Base-by-base conservation (phyloP, 2,113 vertebrate genomes). In the Limnothrissa miodon region DNA sequence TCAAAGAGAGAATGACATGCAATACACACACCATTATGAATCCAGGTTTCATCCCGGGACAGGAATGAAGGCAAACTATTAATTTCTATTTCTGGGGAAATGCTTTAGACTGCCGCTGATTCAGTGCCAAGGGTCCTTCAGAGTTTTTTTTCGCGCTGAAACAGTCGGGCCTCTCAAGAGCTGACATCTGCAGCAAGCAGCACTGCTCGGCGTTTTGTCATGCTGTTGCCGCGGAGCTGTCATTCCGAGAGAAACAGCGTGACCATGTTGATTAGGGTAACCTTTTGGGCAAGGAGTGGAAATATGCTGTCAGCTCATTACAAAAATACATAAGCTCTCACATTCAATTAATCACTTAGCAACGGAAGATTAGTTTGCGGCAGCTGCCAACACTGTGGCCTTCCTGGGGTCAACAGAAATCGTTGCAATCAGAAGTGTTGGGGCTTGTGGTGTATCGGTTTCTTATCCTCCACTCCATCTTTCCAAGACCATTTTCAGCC, bases 271-370 rank as follows among this genome's bases (percentile, higher is more conserved):
- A 97, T 95, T 94, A 93, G 90, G 89, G 86, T 87, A 90, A 88
- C 87, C 0, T 8, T 92, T 84, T 86, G 91, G 90, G 90, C 87
- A 80, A 66, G 78, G 89, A 90, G 92, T 93, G 92, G 94, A 95
- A 94, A 94, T 94, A 92, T 91, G 91, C 93, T 93, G 94, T 95
- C 93, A 93, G 92, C 93, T 96, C 93, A 81, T 95, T 96, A 95
- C 87, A 89, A 93, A 96, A 96, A 96, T 93, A 96, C 92, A 95
- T 95, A 93, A 94, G 89, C 89, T 87, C 94, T 97, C 95, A 93
- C 93, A 94, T 96, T 93, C 94, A 97, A 98, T 97, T 96, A 96
- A 92, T 95, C 92, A 87, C 70, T 90, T 90, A 91, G 92, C 91
- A 93, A 93, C 89, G 89, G 87, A 88, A 93, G 94, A 93, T 94